These are phyloP conservation scores for Tetramorium simillimum DNA, from an alignment of 1,140 invertebrate genomes.

Conservation along the genomic window DNA sequence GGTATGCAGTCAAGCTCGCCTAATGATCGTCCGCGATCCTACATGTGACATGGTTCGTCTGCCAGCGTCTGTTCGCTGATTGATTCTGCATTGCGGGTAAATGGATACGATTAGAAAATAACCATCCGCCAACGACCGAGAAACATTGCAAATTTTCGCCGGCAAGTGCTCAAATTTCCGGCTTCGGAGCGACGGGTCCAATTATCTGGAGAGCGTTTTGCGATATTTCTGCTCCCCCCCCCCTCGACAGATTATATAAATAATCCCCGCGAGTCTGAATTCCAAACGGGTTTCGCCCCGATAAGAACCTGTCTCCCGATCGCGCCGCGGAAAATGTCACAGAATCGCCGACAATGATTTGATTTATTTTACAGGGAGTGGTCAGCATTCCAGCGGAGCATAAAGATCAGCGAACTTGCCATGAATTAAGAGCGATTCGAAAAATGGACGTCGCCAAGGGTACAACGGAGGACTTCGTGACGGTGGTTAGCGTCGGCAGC, in stretches of 20 bases:
- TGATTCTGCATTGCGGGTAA: slow-evolving; percentile 2
- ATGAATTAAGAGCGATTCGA: slow-evolving; percentile 64
- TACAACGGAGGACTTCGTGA: slow-evolving; percentile 87
- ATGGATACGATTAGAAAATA: slow-evolving; percentile 12
- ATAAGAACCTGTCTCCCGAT: slow-evolving; percentile 56
- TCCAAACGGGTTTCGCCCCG: not conserved
- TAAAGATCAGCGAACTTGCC: slow-evolving; percentile 64
- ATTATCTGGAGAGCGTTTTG: not conserved
- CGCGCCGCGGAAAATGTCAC: slow-evolving; percentile 29
- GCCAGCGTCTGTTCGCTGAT: slow-evolving; percentile 13
- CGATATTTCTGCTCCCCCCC: not conserved
- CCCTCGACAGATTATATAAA: not conserved
- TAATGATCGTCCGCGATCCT: slow-evolving; percentile 66
- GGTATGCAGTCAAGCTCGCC: slow-evolving; percentile 59
- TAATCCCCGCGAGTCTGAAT: not conserved
- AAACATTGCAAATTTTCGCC: not conserved
- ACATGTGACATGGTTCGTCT: slow-evolving; percentile 66
- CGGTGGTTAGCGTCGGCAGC: slow-evolving; percentile 89
- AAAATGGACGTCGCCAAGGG: slow-evolving; percentile 75
- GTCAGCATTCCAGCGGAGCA: slow-evolving; percentile 70
- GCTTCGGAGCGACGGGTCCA: not conserved
- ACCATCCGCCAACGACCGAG: not conserved
- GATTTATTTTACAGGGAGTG: slow-evolving; percentile 77
- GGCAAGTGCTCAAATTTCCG: not conserved
- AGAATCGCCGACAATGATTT: slow-evolving; percentile 55